A percentile compares a stretch with the other conserved stretches of the same genome.
Evolutionary conservation across 2,797 vertebrate genomes (phyloP).

Genomic region (Harpagifer antarcticus): DNA sequence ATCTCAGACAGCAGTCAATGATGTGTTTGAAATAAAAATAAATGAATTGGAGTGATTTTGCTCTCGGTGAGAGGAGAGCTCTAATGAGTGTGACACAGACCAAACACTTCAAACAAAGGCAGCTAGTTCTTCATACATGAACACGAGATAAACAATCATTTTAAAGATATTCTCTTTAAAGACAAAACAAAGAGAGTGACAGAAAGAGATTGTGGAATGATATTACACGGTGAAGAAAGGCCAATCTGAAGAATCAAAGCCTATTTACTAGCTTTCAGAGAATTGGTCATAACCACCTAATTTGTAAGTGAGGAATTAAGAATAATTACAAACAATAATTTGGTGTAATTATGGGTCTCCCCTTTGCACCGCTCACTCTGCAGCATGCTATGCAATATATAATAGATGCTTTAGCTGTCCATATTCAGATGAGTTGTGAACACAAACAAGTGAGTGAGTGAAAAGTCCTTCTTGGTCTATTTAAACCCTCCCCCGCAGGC

Average conservation of each 20-base stretch:
- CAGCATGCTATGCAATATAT: conserved; percentile 50
- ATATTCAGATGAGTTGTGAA: conserved; percentile 77
- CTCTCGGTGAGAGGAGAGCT: conserved; percentile 60
- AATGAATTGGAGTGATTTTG: conserved; percentile 72
- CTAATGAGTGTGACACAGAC: conserved; percentile 81
- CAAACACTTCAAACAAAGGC: conserved; percentile 79
- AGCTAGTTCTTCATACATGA: conserved; percentile 73
- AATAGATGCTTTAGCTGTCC: conserved; percentile 52
- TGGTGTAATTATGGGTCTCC: conserved; percentile 58
- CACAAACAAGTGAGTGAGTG: conserved; percentile 80
- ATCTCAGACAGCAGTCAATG: conserved; percentile 77
- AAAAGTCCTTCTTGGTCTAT: conserved; percentile 83
- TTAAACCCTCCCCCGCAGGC: conserved; percentile 84
- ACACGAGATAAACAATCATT: conserved; percentile 49
- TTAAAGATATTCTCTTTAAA: conserved; percentile 72
- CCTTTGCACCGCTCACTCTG: conserved; percentile 33
- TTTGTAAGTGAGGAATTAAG: conserved; percentile 56
- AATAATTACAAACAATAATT: conserved; percentile 58
- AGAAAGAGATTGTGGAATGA: conserved; percentile 43
- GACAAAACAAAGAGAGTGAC: conserved; percentile 56
- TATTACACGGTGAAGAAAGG: conserved; percentile 44
- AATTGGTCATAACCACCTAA: conserved; percentile 56
- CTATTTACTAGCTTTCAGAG: conserved; percentile 48
- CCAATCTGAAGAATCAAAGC: conserved; percentile 31
- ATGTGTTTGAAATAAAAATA: conserved; percentile 80